Evolutionary conservation across 2,797 vertebrate species (phyloP).

Genomic region (Lacerta agilis): DNA sequence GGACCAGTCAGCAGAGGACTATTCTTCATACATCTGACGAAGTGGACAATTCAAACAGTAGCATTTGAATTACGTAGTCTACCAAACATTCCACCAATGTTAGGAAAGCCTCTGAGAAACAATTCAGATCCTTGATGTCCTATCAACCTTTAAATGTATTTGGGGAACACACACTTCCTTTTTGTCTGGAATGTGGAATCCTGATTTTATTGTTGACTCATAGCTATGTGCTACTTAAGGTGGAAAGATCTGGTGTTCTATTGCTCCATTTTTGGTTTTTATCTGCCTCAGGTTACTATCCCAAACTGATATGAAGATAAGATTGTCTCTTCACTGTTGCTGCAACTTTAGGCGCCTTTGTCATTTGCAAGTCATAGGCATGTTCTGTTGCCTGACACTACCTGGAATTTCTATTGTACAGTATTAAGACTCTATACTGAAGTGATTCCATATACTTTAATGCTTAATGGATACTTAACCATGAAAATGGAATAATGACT

Average conservation of each 20-base stretch:
- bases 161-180: neutral
- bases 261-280: conserved; percentile 11
- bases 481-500: neutral
- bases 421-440: neutral
- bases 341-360: neutral
- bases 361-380: neutral
- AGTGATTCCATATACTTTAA: neutral
- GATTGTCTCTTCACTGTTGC: conserved; percentile 1
- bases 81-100: conserved; percentile 5
- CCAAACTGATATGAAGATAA: neutral
- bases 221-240: neutral
- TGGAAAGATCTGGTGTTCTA: neutral
- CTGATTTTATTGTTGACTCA: neutral
- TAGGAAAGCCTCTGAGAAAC: neutral
- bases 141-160: neutral
- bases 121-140: neutral
- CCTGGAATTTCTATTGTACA: neutral
- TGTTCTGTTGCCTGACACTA: neutral
- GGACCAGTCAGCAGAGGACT: neutral
- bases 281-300: neutral
- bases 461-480: neutral
- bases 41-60: neutral
- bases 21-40: neutral
- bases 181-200: neutral
- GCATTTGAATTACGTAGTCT: neutral